Evolutionary conservation across 2,888 invertebrate genomes (phyloP).

Genomic region (Epsilonema sp.): DNA sequence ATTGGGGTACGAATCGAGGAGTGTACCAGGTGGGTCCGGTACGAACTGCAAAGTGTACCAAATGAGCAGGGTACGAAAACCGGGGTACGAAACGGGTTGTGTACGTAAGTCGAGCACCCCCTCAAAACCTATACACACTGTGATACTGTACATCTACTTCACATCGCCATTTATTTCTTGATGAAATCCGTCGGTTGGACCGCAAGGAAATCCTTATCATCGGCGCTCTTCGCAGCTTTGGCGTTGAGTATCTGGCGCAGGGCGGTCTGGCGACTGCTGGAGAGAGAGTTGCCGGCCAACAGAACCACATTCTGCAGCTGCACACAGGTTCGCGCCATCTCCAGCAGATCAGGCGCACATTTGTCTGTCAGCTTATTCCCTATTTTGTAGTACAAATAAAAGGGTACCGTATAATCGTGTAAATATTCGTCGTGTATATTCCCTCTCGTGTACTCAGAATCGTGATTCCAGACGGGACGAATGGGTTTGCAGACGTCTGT

Average conservation of each 20-base stretch:
- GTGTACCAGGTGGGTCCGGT: no score
- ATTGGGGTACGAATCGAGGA: no score
- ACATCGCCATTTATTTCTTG: neutral
- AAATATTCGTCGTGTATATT: neutral
- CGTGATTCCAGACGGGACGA: no score
- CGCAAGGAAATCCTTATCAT: neutral
- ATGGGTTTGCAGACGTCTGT: no score
- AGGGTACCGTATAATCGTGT: neutral
- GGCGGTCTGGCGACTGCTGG: neutral
- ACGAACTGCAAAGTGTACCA: no score
- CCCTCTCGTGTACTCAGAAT: no score
- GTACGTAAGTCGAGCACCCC: no score
- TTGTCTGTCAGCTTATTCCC: neutral
- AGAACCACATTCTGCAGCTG: constrained; percentile 21
- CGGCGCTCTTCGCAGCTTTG: neutral
- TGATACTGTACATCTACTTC: no score
- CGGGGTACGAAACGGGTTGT: no score
- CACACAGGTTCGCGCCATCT: constrained; percentile 15
- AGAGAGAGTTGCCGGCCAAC: constrained; percentile 17
- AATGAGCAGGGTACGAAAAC: no score
- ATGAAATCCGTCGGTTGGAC: neutral
- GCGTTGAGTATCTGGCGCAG: neutral
- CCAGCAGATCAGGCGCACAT: constrained; percentile 17
- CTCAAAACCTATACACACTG: no score
- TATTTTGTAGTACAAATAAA: neutral